These are phyloP conservation scores for Asbolus verrucosus DNA, from an alignment of 1,140 invertebrate genomes.

Conservation along the genomic window DNA sequence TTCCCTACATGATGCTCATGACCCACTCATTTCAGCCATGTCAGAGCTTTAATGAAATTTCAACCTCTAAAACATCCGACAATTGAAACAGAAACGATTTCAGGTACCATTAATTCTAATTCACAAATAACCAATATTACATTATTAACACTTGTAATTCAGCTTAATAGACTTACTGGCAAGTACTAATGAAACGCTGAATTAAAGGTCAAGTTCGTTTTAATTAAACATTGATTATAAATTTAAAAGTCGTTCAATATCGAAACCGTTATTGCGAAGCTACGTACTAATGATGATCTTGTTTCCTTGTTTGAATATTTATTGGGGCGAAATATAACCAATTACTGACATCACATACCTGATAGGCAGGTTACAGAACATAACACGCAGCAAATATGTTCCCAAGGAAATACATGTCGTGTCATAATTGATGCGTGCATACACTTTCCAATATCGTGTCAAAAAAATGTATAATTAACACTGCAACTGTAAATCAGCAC, in stretches of 20 bases:
- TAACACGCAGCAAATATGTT: no score
- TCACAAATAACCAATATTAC: constrained; percentile 24
- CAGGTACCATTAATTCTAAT: constrained; percentile 19
- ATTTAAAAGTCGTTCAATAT: constrained; percentile 23
- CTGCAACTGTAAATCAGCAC: no score
- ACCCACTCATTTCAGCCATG: constrained; percentile 21
- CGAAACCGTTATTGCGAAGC: not conserved
- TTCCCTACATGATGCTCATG: constrained; percentile 26
- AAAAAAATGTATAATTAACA: no score
- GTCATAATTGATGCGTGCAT: no score
- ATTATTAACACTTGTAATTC: constrained; percentile 17
- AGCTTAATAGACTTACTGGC: constrained; percentile 1
- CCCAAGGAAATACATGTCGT: no score
- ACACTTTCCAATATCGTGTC: no score
- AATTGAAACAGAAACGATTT: constrained; percentile 21
- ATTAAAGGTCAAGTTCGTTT: constrained; percentile 32
- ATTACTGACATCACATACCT: constrained; percentile 1
- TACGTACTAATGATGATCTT: constrained; percentile 1
- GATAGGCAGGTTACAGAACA: no score
- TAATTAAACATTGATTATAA: constrained; percentile 35
- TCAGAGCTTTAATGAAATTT: constrained; percentile 14
- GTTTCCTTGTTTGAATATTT: constrained; percentile 6
- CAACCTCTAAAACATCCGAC: not conserved
- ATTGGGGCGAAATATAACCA: not conserved
- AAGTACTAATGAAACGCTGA: constrained; percentile 12